These are phyloP conservation scores for Caradrina kadenii DNA, from an alignment of 2,888 invertebrate species.

Conservation along the genomic window DNA sequence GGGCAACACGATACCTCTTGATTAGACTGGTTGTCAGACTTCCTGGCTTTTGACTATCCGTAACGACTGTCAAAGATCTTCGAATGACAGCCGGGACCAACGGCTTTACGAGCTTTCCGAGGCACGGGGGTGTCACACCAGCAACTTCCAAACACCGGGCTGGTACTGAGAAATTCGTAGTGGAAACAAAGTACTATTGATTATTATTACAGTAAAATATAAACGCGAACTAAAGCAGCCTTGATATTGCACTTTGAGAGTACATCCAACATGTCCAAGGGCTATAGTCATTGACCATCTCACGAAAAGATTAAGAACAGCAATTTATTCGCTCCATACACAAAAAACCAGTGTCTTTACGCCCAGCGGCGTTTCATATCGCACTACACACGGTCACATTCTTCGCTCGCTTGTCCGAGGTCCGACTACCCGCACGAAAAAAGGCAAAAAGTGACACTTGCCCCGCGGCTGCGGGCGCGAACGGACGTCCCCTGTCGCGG, in stretches of 20 bases:
- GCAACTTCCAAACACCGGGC: too few species aligned
- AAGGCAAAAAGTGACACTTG: constrained; percentile 71
- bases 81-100: too few species aligned
- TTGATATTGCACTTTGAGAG: constrained; percentile 50
- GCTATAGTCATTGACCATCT: constrained; percentile 68
- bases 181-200: neutral
- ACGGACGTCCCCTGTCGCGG: constrained; percentile 81
- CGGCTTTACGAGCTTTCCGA: too few species aligned
- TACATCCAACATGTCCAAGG: constrained; percentile 59
- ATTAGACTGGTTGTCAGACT: too few species aligned
- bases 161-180: too few species aligned
- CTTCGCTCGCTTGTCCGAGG: constrained; percentile 70
- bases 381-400: constrained; percentile 84
- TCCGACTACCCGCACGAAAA: constrained; percentile 78
- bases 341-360: constrained; percentile 75
- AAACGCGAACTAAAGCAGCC: constrained; percentile 34
- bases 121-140: too few species aligned
- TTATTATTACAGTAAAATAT: constrained; percentile 31
- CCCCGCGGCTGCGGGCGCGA: constrained; percentile 76
- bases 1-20: too few species aligned
- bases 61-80: too few species aligned
- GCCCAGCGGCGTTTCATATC: constrained; percentile 81
- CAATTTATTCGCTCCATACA: constrained; percentile 73
- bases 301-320: constrained; percentile 67
- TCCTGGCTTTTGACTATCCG: too few species aligned